Conservation (phyloP, 2,888 invertebrate species). For the Antheraea assamensis region DNA sequence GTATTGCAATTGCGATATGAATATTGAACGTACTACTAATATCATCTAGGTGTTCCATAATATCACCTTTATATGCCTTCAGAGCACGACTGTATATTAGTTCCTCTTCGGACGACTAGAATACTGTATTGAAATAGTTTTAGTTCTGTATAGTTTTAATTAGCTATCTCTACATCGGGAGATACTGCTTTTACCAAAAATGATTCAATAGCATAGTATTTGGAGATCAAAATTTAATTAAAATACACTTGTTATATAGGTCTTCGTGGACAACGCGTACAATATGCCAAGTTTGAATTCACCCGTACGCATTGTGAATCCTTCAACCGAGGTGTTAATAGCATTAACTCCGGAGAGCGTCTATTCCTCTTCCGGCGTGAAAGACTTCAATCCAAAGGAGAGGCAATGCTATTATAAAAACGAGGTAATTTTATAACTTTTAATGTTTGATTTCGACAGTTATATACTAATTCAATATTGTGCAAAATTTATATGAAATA, state of each 20-base stretch:
- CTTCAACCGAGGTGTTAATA: slow-evolving; percentile 82
- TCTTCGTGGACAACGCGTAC: slow-evolving; percentile 84
- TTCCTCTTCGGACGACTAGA: not conserved
- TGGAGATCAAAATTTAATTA: not conserved
- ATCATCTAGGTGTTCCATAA: no score
- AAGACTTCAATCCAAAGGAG: slow-evolving; percentile 64
- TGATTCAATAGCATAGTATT: not conserved
- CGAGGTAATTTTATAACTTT: slow-evolving; percentile 62
- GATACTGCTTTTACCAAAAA: not conserved
- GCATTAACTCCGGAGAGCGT: slow-evolving; percentile 85
- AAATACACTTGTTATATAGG: slow-evolving; percentile 51
- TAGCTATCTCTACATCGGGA: not conserved
- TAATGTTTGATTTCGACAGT: not conserved
- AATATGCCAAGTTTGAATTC: slow-evolving; percentile 85
- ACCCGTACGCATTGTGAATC: slow-evolving; percentile 81
- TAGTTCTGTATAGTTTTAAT: not conserved
- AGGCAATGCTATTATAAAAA: slow-evolving; percentile 83
- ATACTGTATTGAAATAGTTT: not conserved
- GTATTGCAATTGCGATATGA: no score
- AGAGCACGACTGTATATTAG: no score
- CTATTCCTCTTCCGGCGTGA: slow-evolving; percentile 82
- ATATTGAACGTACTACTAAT: no score
- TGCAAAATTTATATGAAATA: no score
- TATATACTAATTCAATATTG: no score
- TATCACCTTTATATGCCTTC: no score